These are phyloP conservation scores for Meleagris gallopavo DNA, from an alignment of 2,113 vertebrate species.

Conservation along the genomic window DNA sequence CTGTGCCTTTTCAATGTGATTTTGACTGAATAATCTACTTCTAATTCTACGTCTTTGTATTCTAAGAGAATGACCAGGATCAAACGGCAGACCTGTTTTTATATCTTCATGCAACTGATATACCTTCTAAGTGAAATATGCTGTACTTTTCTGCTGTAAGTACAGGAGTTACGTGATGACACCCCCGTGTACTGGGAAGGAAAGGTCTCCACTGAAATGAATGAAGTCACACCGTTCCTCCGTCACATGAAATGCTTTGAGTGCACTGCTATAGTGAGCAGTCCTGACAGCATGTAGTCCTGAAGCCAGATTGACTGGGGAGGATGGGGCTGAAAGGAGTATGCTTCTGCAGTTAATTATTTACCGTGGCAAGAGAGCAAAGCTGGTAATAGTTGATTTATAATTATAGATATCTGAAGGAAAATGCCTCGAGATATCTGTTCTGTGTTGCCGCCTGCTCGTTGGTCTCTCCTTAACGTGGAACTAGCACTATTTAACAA, in stretches of 20 bases:
- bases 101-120: neutral
- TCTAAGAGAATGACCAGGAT: neutral
- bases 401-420: conserved; percentile 1
- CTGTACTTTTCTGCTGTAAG: conserved; percentile 20
- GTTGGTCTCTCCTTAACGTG: neutral
- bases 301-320: conserved; percentile 2
- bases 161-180: neutral
- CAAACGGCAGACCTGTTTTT: neutral
- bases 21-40: neutral
- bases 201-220: neutral
- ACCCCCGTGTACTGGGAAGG: neutral
- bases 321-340: conserved; percentile 6
- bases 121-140: neutral
- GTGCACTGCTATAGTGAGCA: neutral
- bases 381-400: conserved; percentile 11
- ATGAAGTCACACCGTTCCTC: neutral
- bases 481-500: neutral
- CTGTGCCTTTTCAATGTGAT: neutral
- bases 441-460: neutral
- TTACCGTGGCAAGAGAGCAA: conserved; percentile 15
- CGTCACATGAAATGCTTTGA: neutral
- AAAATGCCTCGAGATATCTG: neutral
- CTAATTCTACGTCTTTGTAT: neutral
- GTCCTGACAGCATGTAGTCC: neutral
- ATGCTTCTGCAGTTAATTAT: conserved; percentile 52